These are phyloP conservation scores for Poeciliopsis occidentalis DNA, from an alignment of 2,113 vertebrate genomes.

Conservation along the genomic window DNA sequence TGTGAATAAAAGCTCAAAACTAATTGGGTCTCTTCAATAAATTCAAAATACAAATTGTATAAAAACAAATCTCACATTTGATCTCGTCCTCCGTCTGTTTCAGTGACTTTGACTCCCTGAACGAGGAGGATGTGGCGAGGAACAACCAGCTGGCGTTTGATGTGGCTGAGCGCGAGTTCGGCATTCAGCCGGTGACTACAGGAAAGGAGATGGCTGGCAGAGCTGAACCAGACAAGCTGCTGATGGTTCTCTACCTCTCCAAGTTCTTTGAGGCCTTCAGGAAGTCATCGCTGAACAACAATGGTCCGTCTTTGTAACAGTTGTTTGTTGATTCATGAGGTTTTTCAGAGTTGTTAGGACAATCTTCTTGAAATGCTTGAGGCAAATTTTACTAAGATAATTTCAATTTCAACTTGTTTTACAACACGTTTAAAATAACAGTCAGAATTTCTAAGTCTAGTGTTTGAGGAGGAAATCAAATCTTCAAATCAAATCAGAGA, in stretches of 20 bases:
- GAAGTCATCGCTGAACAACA: constrained; percentile 74
- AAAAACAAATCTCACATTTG: too few species aligned
- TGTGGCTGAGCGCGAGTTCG: constrained; percentile 88
- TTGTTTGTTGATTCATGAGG: background rate
- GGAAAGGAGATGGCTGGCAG: constrained; percentile 86
- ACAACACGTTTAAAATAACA: background rate
- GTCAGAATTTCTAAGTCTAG: background rate
- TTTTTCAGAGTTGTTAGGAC: background rate
- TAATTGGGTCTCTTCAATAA: too few species aligned
- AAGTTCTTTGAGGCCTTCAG: constrained; percentile 93
- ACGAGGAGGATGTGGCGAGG: constrained; percentile 82
- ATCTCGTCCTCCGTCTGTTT: background rate
- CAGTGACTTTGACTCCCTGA: constrained; percentile 89
- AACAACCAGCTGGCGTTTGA: constrained; percentile 96
- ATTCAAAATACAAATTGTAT: too few species aligned
- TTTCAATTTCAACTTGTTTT: background rate
- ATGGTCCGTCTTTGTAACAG: constrained; percentile 74
- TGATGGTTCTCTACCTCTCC: constrained; percentile 96
- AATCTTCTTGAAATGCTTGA: background rate
- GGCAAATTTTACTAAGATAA: background rate
- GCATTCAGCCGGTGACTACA: constrained; percentile 90
- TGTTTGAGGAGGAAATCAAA: background rate
- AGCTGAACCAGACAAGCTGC: constrained; percentile 89
- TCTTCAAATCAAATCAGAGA: background rate
- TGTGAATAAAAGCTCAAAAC: too few species aligned